Evolutionary conservation across 2,113 vertebrate species (phyloP), one percentile per base, ranked within the genome.

Genomic region (Corythoichthys haematopterus): DNA sequence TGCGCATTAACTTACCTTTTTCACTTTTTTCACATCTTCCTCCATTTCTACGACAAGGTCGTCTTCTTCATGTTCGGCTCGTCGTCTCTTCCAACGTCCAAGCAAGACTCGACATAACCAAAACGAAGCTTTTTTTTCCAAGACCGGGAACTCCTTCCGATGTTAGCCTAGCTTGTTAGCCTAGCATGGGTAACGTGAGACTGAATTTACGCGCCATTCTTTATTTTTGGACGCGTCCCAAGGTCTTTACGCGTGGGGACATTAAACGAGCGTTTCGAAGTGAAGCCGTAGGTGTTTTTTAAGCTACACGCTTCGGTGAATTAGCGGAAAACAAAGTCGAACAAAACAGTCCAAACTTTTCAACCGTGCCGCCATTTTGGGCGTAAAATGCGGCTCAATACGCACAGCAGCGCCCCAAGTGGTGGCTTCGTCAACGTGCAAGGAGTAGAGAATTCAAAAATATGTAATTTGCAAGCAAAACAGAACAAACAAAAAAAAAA

Each of bases 341-440:
- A 77, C 68, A 83, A 87, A 77, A 86, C 83, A 84, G 68, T 79
- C 50, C 74, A 80, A 91, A 94, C 89, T 94, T 93, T 95, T 93
- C 89, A 91, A 94, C 79, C 88, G 90, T 92, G 91, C 93, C 92
- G 94, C 94, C 94, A 95, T 95, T 93, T 95, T 96, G 94, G 94
- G 94, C 93, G 94, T 94, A 85, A 85, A 89, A 83, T 81, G 72
- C 70, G 87, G 85, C 87, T 91, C 92, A 92, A 83, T 89, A 77
- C 92, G 90, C 92, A 66, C 82, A 80, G 84, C 78, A 79, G 71
- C 83, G 60, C 33, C 55, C 55, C 40, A 43, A 43, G 40, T 8
- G 40, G 40, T 43, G 40, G 40, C 2, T 7, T 43, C 40, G 3
- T 8, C 6, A 43, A 1, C 40, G 40, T 43, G 40, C 40, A 43